Evolutionary conservation across 1,140 invertebrate genomes (phyloP).

Genomic region (Achatina immaculata): DNA sequence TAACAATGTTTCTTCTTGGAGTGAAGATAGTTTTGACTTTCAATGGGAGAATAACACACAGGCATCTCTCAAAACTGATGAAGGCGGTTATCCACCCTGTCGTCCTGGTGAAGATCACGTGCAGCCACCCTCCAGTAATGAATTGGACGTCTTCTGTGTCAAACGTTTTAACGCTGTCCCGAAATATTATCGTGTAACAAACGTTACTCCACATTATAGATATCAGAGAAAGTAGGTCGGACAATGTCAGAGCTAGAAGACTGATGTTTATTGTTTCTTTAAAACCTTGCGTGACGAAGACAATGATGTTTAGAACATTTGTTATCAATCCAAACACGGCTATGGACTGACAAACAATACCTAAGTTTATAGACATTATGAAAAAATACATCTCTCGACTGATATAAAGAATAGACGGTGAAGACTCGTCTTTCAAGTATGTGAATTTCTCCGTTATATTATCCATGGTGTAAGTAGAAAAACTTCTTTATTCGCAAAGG

Average conservation of each 20-base stretch:
- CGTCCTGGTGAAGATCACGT: neutral
- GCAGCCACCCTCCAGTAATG: neutral
- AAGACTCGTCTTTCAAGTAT: too few species aligned
- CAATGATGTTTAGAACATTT: neutral
- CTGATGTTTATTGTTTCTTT: neutral
- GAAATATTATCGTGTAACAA: neutral
- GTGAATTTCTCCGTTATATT: too few species aligned
- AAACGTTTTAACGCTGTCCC: neutral
- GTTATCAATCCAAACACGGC: neutral
- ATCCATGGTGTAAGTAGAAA: too few species aligned
- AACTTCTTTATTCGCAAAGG: too few species aligned
- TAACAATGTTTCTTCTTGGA: neutral
- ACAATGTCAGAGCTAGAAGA: neutral
- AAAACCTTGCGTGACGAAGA: neutral
- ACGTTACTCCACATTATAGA: constrained; percentile 2
- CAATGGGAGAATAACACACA: neutral
- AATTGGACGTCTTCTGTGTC: neutral
- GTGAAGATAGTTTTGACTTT: constrained; percentile 16
- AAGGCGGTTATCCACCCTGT: constrained; percentile 15
- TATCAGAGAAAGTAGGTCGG: neutral
- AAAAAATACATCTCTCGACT: neutral
- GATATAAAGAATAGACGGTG: too few species aligned
- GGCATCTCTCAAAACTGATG: constrained; percentile 9
- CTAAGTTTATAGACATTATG: neutral
- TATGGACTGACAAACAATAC: neutral